Conservation (phyloP, 1,140 invertebrate species). For the Bombus breviceps region DNA sequence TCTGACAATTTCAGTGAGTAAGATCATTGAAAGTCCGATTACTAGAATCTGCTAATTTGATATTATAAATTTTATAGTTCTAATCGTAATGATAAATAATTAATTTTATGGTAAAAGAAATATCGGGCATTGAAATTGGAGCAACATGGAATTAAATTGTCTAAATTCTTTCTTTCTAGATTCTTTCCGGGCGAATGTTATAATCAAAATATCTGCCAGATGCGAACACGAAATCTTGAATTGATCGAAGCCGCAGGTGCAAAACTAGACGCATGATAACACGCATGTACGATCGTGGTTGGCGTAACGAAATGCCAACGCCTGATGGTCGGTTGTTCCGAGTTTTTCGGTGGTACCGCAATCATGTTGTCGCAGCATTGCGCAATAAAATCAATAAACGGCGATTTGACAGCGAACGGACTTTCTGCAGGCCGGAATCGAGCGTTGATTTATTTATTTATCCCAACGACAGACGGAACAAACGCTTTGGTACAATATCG, state of each 20-base stretch:
- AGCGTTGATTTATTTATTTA: conserved; percentile 39
- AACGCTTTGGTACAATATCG: conserved; percentile 13
- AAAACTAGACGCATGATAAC: conserved; percentile 45
- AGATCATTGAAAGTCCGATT: no score
- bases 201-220: background rate
- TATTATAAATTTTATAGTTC: no score
- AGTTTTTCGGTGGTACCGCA: conserved; percentile 17
- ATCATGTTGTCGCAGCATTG: conserved; percentile 40
- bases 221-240: background rate
- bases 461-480: background rate
- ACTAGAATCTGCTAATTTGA: no score
- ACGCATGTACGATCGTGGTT: conserved; percentile 36
- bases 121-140: background rate
- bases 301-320: conserved; percentile 10
- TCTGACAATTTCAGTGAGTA: no score
- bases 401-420: conserved; percentile 24
- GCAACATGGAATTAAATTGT: background rate
- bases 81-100: background rate
- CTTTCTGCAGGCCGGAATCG: conserved; percentile 1
- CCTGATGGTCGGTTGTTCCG: conserved; percentile 18
- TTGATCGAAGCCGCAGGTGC: conserved; percentile 27
- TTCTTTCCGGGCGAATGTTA: background rate
- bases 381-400: conserved; percentile 55
- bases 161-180: no score
- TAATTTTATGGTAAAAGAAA: background rate